Conservation (phyloP, 1,140 invertebrate species). For the Drosophila bipectinata region DNA sequence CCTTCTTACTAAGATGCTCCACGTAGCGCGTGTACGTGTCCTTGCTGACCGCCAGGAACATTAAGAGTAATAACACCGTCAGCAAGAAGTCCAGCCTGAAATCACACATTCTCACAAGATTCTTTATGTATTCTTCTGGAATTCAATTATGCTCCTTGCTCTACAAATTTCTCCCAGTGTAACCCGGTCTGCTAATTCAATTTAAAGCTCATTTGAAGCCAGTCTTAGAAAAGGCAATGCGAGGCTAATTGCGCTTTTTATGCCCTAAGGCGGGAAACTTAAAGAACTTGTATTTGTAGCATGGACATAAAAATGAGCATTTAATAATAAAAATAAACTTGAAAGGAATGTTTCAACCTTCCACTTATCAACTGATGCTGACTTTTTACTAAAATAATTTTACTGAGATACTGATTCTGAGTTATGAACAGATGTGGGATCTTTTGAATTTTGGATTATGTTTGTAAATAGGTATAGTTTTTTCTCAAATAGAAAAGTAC, state of each 20-base stretch:
- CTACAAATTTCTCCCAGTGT: constrained; percentile 2
- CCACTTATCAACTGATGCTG: no score
- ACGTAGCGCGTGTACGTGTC: neutral
- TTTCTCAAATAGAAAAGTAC: no score
- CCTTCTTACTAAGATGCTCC: neutral
- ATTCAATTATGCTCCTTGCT: neutral
- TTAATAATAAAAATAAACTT: neutral
- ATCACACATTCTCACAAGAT: neutral
- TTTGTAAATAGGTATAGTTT: no score
- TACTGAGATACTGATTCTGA: no score
- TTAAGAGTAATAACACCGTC: neutral
- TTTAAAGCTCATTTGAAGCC: constrained; percentile 4
- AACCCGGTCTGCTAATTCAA: constrained; percentile 2
- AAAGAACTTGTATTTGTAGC: neutral
- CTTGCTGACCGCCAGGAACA: neutral
- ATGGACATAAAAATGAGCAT: neutral
- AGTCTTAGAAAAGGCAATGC: constrained; percentile 3
- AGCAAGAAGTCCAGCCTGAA: neutral
- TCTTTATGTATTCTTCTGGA: neutral
- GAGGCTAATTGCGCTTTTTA: constrained; percentile 2
- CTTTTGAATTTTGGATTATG: no score
- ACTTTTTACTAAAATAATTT: no score
- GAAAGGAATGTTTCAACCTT: neutral
- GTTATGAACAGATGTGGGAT: no score
- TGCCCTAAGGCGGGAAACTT: neutral